Evolutionary conservation across 1,140 invertebrate species (phyloP), one percentile per base, ranked within the genome.

Genomic region (Zaprionus camerounensis): DNA sequence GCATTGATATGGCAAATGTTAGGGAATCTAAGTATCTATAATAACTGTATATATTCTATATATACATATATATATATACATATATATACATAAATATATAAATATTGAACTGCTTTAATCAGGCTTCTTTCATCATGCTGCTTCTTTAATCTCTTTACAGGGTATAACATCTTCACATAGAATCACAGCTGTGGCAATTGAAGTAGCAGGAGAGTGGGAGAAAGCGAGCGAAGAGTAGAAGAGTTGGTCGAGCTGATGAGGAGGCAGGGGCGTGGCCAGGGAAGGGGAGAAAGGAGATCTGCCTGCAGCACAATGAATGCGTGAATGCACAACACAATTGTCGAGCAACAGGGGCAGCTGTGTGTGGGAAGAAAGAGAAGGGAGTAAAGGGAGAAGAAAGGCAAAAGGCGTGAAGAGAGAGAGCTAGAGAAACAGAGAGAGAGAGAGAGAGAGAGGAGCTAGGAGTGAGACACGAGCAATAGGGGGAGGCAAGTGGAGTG

Each of bases 111-210:
- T 0, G 28, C 28, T 31, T 7, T 11, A 31, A 31, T 31, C 28
- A 9, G 28, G 36, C 36, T 38, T 5, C 36, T 3, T 13, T 38
- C 12, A 38, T 38, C 36, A 38, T 15, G 0, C 36, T 38, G 5
- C 13, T 13, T 15, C 12, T 5, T 13, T 38, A 4, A 5, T 2
- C 12, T 38, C 17, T 46, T 3, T 17, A 46, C 41, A 46, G 41
- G 41, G 41, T 46, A 46, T 46, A 9, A 46, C n/a, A 46, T 11
- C 41, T 46, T 2, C 31, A 20, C 41, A 62, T 66, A 68, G 78
- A 87, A 86, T 87, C 83, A 82, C 83, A 87, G 84, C 80, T 88
- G 83, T 59, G 77, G 63, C 58, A 63, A 77, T 55, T 46, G 51
- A 53, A 24, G 24, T 7, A 22, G 11, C 24, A 15, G 51, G 3